These are phyloP conservation scores for Solea solea DNA, from an alignment of 2,113 vertebrate species.

Conservation along the genomic window DNA sequence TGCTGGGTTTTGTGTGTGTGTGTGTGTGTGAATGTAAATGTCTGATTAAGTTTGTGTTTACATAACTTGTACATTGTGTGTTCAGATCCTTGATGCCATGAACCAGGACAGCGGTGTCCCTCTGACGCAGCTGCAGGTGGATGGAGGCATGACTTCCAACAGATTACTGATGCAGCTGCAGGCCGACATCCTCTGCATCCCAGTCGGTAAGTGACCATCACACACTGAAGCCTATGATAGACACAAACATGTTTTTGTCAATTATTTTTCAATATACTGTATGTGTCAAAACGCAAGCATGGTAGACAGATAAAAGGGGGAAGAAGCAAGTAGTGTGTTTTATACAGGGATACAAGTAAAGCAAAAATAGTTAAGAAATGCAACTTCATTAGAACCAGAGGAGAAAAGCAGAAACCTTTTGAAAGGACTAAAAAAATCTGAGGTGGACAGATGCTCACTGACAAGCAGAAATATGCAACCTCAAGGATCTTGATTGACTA, in stretches of 20 bases:
- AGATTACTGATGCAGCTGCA: constrained; percentile 96
- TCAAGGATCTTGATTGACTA: no score
- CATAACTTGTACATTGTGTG: background rate
- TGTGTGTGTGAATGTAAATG: no score
- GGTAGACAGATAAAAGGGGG: no score
- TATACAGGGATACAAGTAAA: no score
- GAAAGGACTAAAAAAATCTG: background rate
- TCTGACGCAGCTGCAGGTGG: constrained; percentile 85
- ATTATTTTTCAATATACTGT: background rate
- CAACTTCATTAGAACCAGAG: background rate
- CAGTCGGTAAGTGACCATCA: constrained; percentile 87
- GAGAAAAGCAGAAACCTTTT: background rate
- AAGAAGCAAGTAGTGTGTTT: no score
- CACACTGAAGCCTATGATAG: background rate
- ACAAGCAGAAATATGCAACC: no score
- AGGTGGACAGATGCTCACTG: no score
- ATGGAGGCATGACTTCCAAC: constrained; percentile 96
- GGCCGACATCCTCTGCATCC: constrained; percentile 94
- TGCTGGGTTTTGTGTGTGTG: no score
- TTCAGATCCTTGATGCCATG: constrained; percentile 95
- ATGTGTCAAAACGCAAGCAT: no score
- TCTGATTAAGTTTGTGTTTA: background rate
- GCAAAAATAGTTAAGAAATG: background rate
- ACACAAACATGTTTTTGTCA: background rate
- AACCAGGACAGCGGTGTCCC: constrained; percentile 94